Evolutionary conservation across 2,888 invertebrate species (phyloP).

Genomic region (Neoascia interrupta): DNA sequence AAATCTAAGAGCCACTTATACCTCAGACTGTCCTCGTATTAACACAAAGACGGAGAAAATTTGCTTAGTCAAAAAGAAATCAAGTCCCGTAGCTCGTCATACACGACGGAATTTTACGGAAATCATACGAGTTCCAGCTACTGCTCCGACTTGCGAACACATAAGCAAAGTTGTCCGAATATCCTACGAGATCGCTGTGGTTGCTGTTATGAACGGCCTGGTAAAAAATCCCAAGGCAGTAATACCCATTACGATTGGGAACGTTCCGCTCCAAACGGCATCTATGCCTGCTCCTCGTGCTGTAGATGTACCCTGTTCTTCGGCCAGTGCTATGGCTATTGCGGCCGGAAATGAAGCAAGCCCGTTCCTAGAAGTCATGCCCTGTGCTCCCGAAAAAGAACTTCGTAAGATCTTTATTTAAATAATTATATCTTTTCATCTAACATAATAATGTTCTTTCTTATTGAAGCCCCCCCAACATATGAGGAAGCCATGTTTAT

Average conservation of each 20-base stretch:
- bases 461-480: constrained; percentile 77
- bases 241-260: constrained; percentile 78
- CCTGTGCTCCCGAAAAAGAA: constrained; percentile 9
- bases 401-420: constrained; percentile 28
- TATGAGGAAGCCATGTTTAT: constrained; percentile 79
- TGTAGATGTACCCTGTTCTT: constrained; percentile 74
- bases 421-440: background rate
- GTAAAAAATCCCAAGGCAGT: constrained; percentile 75
- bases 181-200: constrained; percentile 76
- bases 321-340: constrained; percentile 72
- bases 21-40: constrained; percentile 74
- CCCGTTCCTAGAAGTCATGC: constrained; percentile 68
- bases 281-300: constrained; percentile 13
- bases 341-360: constrained; percentile 69
- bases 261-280: constrained; percentile 74
- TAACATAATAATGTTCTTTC: background rate
- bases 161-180: constrained; percentile 77
- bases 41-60: constrained; percentile 75
- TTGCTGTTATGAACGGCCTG: constrained; percentile 74
- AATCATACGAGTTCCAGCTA: constrained; percentile 76
- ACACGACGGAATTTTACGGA: constrained; percentile 73
- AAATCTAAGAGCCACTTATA: constrained; percentile 80
- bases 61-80: constrained; percentile 74
- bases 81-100: constrained; percentile 72
- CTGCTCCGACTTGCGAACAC: constrained; percentile 77